These are phyloP conservation scores for Corythornis leucogaster DNA, from an alignment of 2,797 vertebrate species.

Conservation along the genomic window DNA sequence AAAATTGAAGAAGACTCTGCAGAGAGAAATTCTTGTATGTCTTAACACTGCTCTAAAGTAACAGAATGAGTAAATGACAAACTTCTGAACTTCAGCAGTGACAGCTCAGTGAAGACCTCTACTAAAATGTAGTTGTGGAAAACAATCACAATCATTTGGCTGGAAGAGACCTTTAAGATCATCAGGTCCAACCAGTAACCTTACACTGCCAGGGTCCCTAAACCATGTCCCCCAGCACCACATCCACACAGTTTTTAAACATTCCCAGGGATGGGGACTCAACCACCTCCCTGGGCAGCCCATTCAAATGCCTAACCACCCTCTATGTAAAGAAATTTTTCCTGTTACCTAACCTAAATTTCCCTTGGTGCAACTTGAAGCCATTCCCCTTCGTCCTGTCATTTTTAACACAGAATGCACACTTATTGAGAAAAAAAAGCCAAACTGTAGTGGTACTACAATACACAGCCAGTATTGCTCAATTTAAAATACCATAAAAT, in stretches of 20 bases:
- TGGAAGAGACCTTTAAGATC: too few relatives aligned
- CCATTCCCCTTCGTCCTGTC: too few relatives aligned
- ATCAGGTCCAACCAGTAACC: too few relatives aligned
- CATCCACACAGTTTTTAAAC: too few relatives aligned
- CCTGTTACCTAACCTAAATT: too few relatives aligned
- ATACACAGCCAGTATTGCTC: background rate
- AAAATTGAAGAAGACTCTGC: background rate
- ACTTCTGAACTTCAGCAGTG: background rate
- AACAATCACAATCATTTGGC: background rate
- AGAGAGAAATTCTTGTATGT: background rate
- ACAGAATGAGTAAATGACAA: background rate
- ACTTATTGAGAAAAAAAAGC: background rate
- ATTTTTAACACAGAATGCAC: background rate
- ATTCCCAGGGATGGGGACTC: too few relatives aligned
- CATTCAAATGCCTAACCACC: too few relatives aligned
- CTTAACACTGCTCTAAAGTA: background rate
- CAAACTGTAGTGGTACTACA: background rate
- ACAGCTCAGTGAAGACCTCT: background rate
- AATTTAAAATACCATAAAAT: background rate
- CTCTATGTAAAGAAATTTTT: too few relatives aligned
- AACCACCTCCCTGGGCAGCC: too few relatives aligned
- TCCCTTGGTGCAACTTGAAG: too few relatives aligned
- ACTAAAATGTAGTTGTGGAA: background rate
- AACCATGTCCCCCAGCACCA: too few relatives aligned
- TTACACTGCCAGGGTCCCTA: too few relatives aligned